These are phyloP conservation scores for Serripes groenlandicus DNA, from an alignment of 2,888 invertebrate genomes.

Conservation along the genomic window DNA sequence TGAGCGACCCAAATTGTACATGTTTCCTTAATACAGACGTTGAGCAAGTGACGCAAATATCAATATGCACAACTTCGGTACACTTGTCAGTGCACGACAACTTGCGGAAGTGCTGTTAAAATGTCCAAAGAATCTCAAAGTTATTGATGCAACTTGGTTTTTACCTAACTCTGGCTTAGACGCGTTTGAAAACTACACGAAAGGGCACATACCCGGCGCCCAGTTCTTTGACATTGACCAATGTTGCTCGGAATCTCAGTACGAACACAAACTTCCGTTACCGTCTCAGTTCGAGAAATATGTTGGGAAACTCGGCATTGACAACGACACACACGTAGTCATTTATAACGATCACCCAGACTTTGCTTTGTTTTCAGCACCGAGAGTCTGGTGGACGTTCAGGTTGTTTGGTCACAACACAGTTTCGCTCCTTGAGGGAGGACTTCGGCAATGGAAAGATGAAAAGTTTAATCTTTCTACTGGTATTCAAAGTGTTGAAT, in stretches of 20 bases:
- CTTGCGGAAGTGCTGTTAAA: conserved; percentile 60
- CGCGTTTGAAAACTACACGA: conserved; percentile 74
- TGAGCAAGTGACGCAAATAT: too few relatives aligned
- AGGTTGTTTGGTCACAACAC: conserved; percentile 80
- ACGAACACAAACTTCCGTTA: conserved; percentile 81
- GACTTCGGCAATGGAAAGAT: conserved; percentile 78
- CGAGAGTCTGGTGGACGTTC: conserved; percentile 84
- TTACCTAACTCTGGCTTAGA: conserved; percentile 77
- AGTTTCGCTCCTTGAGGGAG: conserved; percentile 83
- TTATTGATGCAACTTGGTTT: conserved; percentile 83
- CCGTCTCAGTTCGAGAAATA: conserved; percentile 78
- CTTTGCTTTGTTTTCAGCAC: conserved; percentile 80
- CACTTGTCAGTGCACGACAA: conserved; percentile 64
- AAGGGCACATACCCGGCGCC: conserved; percentile 83
- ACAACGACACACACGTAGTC: conserved; percentile 80
- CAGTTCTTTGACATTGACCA: conserved; percentile 83
- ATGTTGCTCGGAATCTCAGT: conserved; percentile 77
- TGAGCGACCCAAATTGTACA: too few relatives aligned
- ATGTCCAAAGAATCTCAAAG: conserved; percentile 69
- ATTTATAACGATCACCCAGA: conserved; percentile 81
- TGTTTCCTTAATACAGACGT: too few relatives aligned
- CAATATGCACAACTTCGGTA: conserved; percentile 43
- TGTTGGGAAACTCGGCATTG: conserved; percentile 81
- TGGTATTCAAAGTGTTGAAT: conserved; percentile 47
- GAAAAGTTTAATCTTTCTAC: conserved; percentile 66